Percentiles rank a stretch among this genome's conserved stretches.
These are phyloP conservation scores for Sigmodon hispidus DNA, from an alignment of 2,113 vertebrate genomes.

Conservation along the genomic window DNA sequence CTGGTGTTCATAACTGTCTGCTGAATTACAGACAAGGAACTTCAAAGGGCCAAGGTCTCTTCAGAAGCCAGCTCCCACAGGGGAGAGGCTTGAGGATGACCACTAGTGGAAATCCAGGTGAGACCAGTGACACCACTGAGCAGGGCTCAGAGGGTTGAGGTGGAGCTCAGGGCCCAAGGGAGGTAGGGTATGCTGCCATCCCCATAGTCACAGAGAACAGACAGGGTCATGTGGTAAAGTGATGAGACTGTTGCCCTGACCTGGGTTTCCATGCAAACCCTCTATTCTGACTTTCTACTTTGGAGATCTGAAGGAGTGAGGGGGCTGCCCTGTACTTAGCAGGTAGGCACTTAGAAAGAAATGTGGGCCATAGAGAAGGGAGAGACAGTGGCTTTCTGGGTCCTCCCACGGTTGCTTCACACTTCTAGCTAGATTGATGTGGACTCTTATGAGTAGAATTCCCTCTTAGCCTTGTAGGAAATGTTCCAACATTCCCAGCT, in stretches of 20 bases:
- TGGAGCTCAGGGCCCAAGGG: accelerated
- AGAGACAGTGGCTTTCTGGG: accelerated
- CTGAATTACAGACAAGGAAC: neutral
- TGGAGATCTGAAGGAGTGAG: neutral
- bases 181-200: too few relatives aligned
- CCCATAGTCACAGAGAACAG: accelerated
- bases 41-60: neutral
- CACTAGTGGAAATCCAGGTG: neutral
- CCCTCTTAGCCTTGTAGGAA: neutral
- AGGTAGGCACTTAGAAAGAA: accelerated
- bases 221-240: neutral
- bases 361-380: neutral
- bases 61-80: neutral
- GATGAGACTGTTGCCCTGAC: accelerated
- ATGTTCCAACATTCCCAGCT: neutral
- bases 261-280: accelerated
- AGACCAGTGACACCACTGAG: too few relatives aligned
- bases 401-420: accelerated
- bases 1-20: neutral
- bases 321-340: too few relatives aligned
- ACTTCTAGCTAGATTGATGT: neutral
- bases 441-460: too few relatives aligned
- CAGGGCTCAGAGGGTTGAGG: too few relatives aligned
- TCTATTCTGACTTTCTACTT: neutral
- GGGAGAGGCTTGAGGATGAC: neutral